Conservation (phyloP, 2,113 vertebrate genomes). For the Calonectris borealis region DNA sequence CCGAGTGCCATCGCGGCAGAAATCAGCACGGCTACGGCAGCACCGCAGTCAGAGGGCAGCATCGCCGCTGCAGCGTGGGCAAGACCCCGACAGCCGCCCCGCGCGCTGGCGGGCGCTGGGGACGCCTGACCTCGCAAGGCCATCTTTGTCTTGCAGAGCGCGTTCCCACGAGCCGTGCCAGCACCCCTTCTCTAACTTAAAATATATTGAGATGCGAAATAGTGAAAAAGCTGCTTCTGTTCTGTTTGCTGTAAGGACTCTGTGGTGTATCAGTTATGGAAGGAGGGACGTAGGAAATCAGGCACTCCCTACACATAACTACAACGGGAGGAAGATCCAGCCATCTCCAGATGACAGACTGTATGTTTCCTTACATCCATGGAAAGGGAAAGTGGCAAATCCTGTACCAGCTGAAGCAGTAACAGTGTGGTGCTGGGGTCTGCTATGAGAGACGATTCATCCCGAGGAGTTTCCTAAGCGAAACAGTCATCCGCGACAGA, state of each 20-base stretch:
- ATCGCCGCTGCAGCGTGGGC: not conserved
- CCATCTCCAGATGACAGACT: not conserved
- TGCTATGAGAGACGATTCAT: not conserved
- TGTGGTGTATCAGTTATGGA: not conserved
- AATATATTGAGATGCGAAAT: not conserved
- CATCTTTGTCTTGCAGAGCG: not conserved
- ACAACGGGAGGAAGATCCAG: not conserved
- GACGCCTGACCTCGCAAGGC: not conserved
- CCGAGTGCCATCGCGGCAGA: not conserved
- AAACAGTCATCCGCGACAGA: not conserved
- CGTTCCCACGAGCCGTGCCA: not conserved
- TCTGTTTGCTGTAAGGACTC: not conserved
- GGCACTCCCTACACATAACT: not conserved
- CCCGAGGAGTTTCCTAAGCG: not conserved
- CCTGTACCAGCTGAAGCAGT: not conserved
- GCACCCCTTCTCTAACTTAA: not conserved
- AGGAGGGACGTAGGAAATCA: conserved; percentile 1
- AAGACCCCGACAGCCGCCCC: not conserved
- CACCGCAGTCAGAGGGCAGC: not conserved
- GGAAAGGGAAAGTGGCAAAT: not conserved
- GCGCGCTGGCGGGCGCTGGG: not conserved
- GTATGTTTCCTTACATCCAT: fast-evolving
- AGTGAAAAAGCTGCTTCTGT: not conserved
- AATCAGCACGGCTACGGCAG: not conserved
- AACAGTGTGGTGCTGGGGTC: not conserved